These are phyloP conservation scores for Polylopha cassiicola DNA, from an alignment of 2,888 invertebrate species.

Conservation along the genomic window DNA sequence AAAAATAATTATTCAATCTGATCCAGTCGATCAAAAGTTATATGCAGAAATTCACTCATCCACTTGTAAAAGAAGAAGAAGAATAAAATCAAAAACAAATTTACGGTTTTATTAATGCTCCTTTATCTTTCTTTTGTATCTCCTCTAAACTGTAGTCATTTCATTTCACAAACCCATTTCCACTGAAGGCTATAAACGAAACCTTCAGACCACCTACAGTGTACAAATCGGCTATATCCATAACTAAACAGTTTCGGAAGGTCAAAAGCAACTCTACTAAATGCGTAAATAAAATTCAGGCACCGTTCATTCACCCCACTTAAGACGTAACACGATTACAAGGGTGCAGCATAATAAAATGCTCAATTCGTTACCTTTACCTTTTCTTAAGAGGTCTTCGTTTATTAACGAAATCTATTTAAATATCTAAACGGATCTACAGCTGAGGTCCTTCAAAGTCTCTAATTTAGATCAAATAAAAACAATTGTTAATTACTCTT, in stretches of 20 bases:
- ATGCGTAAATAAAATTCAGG: conserved; percentile 21
- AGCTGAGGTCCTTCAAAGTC: conserved; percentile 6
- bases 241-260: conserved; percentile 1
- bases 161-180: no score
- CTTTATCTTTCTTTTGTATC: no score
- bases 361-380: conserved; percentile 60
- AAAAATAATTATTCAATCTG: no score
- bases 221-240: conserved; percentile 10
- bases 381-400: conserved; percentile 43
- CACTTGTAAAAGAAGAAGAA: no score
- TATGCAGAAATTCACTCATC: no score
- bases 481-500: conserved; percentile 20
- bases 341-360: conserved; percentile 63
- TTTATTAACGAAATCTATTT: conserved; percentile 49
- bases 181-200: no score
- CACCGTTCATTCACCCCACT: conserved; percentile 32
- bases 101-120: no score
- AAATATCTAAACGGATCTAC: conserved; percentile 24
- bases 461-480: conserved; percentile 19
- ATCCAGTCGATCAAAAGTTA: no score
- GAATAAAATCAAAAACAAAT: no score
- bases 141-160: no score
- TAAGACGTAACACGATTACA: conserved; percentile 53
- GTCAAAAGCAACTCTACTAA: conserved; percentile 15
- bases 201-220: conserved; percentile 11